Base-by-base conservation (phyloP, 2,888 invertebrate genomes). In the Euplexia lucipara region DNA sequence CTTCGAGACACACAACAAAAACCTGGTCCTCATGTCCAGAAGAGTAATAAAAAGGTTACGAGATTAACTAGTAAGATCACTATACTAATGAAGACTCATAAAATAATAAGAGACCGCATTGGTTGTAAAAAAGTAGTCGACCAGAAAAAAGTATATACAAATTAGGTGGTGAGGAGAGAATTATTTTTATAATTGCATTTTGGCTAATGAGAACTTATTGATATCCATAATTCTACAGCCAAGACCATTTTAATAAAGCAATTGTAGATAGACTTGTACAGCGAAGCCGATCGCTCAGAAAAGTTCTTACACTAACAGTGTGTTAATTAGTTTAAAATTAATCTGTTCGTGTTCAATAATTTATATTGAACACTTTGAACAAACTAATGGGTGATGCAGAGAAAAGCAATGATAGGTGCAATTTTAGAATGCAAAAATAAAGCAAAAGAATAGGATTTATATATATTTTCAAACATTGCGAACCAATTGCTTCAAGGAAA, bases 21-120 rank as follows among this genome's bases (percentile, higher is more conserved):
- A 73, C 26, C 16, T 59, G 57, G 51, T 48, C 41, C 30, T 59
- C 30, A 42, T 8, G 3, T 14, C 14, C 22, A 76, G 45, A 58
- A 34, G 8, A 41, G 30, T 20, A 34, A 56, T 61, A 77, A 77
- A 77, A 74, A 77, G 67, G 54, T 77, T 60, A 73, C 74, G 57
- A 66, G 74, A 73, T 37, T 41, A 53, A 73, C 78, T 56, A 56
- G 73, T 60, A 45, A 30, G 34, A 59, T 60, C 59, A 66, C 78
- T 65, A 20, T 44, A 58, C 53, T 74, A 78, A 74, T 73, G 78
- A 77, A 47, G 67, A 54, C 48, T 35, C 8, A 30, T 66, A 41
- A 44, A 66, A 41, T 59, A 59, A 47, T 56, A 54, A 42, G n/a
- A 39, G 10, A 44, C 22, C n/a, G 12, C 6, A 30, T 30, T 57